Base-by-base conservation (phyloP, 2,888 invertebrate genomes). In the Eurytoma californica region DNA sequence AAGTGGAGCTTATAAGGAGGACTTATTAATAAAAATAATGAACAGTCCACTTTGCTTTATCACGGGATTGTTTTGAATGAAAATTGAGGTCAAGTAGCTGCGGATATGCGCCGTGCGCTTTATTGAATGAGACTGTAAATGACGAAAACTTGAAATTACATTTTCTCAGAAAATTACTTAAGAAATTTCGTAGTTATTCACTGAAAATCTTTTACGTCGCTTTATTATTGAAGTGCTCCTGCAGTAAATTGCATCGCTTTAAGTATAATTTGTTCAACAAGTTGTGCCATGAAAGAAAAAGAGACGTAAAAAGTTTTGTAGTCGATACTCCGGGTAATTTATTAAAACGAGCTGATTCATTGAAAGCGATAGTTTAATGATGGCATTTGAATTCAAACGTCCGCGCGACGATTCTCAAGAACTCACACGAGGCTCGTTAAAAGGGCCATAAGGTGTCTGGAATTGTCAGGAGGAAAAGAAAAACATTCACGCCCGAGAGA, bases 21-120 rank as follows among this genome's bases (percentile, higher is more conserved):
- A 30, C 75, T 75, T 67, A 75, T 75, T 75, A 75, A 75, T 77
- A 70, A 65, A 69, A 70, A 70, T 77, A 77, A 77, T 77, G 70
- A 77, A 70, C 57, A 30, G 49, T 39, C 12, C 30, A 9, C 39
- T 18, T 20, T 0, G 28, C 20, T 49, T 49, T 60, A 60, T 24
- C 24, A 49, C 16, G 39, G 63, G n/a, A 39, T 30, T 28, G 57
- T 61, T 69, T 53, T 61, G 69, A 69, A 69, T 68, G 63, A 63
- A 28, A 69, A 61, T 63, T 30, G 30, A 61, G 58, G 67, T 53
- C 68, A 53, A 72, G 63, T 30, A 63, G 4, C 61, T 72, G 16
- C 55, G 30, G 39, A 55, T n/a, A 68, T 51, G 24, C 20, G 12
- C 20, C n/a, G n/a, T n/a, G 47, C n/a, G 53, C 28, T 72, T 14